phyloP scores from a whole-genome alignment of 2,113 vertebrate genomes.

The Cyphomyrus discorhynchus region DNA sequence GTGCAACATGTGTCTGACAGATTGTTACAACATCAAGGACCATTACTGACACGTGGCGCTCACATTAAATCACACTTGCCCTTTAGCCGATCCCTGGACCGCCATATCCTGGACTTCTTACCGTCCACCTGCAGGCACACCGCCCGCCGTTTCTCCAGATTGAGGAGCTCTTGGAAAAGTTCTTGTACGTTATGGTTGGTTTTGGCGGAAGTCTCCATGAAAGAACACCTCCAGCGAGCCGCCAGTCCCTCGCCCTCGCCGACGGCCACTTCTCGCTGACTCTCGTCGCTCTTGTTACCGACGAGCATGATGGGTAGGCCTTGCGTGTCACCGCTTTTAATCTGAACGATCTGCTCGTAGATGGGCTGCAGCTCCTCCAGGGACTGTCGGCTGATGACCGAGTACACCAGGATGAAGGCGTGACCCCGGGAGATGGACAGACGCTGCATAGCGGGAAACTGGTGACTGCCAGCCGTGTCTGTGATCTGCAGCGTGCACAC shows the following conservation, averaged over 20 bases:
- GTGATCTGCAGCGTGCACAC: conserved; percentile 66
- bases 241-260: conserved; percentile 53
- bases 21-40: no score
- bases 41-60: background rate
- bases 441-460: conserved; percentile 66
- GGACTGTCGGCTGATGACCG: conserved; percentile 55
- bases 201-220: conserved; percentile 62
- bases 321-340: conserved; percentile 51
- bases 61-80: conserved; percentile 60
- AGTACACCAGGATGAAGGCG: conserved; percentile 62
- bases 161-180: conserved; percentile 60
- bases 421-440: conserved; percentile 63
- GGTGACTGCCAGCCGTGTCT: conserved; percentile 63
- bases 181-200: conserved; percentile 60
- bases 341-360: conserved; percentile 58
- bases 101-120: conserved; percentile 55
- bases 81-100: conserved; percentile 52
- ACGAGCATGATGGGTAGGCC: conserved; percentile 55
- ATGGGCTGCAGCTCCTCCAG: conserved; percentile 61
- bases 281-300: conserved; percentile 56
- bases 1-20: background rate
- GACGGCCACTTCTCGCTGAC: conserved; percentile 47
- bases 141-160: conserved; percentile 53
- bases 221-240: conserved; percentile 60
- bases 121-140: conserved; percentile 49